Conservation (phyloP, 2,888 invertebrate species). For the Cryptocheilus praepositus region DNA sequence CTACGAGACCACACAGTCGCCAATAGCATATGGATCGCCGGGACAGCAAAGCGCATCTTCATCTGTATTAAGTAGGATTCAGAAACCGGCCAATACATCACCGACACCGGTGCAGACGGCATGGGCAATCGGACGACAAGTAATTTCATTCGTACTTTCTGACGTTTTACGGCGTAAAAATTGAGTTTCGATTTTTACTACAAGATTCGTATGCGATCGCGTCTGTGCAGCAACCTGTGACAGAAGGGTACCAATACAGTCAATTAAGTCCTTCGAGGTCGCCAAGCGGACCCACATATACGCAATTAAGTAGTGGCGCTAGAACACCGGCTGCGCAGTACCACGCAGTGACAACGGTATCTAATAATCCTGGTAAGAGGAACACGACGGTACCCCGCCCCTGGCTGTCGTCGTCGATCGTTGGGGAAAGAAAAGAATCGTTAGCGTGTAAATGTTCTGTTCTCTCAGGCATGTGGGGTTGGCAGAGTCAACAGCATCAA, state of each 20-base stretch:
- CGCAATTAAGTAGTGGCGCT: slow-evolving; percentile 84
- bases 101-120: slow-evolving; percentile 83
- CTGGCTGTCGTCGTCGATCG: too few relatives aligned
- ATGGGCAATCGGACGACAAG: slow-evolving; percentile 80
- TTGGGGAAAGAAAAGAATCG: too few relatives aligned
- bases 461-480: slow-evolving; percentile 85
- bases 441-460: slow-evolving; percentile 5
- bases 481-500: slow-evolving; percentile 78
- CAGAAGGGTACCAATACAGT: slow-evolving; percentile 84
- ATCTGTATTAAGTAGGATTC: slow-evolving; percentile 80
- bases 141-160: slow-evolving; percentile 46
- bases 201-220: slow-evolving; percentile 9
- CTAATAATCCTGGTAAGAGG: slow-evolving; percentile 73
- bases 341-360: slow-evolving; percentile 75
- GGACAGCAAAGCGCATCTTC: slow-evolving; percentile 80
- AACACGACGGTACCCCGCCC: too few relatives aligned
- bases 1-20: slow-evolving; percentile 87
- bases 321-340: slow-evolving; percentile 76
- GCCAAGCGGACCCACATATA: slow-evolving; percentile 89
- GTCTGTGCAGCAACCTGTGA: slow-evolving; percentile 78
- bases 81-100: slow-evolving; percentile 82
- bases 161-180: background rate
- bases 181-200: background rate
- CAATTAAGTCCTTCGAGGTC: slow-evolving; percentile 88
- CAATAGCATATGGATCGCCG: slow-evolving; percentile 80